Percentiles rank a stretch among this genome's conserved stretches.
Conservation (phyloP, 1,140 invertebrate genomes). For the Wiebesia pumilae region DNA sequence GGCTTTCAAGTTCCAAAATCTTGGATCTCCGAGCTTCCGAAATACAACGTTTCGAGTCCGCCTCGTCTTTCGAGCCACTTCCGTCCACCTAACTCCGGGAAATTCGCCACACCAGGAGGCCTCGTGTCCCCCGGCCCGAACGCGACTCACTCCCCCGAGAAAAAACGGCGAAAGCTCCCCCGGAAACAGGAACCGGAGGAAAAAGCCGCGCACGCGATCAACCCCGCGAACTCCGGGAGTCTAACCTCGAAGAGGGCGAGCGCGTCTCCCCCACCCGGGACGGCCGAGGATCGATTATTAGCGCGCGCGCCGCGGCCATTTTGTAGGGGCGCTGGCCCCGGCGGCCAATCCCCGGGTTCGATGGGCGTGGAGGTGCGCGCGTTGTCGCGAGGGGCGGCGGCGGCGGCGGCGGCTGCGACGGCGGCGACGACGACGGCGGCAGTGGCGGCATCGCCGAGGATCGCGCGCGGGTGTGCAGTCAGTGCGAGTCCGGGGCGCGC, state of each 20-base stretch:
- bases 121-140: neutral
- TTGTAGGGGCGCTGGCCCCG: constrained; percentile 50
- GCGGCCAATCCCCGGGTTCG: constrained; percentile 15
- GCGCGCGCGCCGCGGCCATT: constrained; percentile 41
- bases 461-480: constrained; percentile 57
- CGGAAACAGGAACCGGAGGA: neutral
- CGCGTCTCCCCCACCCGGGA: neutral
- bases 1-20: no score
- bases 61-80: no score
- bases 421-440: constrained; percentile 24
- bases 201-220: neutral
- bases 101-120: no score
- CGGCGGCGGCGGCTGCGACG: constrained; percentile 32
- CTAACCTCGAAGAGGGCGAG: constrained; percentile 22
- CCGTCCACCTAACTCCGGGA: no score
- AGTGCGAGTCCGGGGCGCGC: constrained; percentile 70
- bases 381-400: constrained; percentile 33
- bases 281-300: constrained; percentile 40
- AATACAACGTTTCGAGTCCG: no score
- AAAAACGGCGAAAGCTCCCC: neutral
- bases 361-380: constrained; percentile 49
- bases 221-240: neutral
- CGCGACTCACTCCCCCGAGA: neutral
- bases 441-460: constrained; percentile 35
- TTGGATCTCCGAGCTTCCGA: no score